Evolutionary conservation across 2,113 vertebrate genomes (phyloP), one percentile per base, ranked within the genome.

Genomic region (Pardalotus punctatus): DNA sequence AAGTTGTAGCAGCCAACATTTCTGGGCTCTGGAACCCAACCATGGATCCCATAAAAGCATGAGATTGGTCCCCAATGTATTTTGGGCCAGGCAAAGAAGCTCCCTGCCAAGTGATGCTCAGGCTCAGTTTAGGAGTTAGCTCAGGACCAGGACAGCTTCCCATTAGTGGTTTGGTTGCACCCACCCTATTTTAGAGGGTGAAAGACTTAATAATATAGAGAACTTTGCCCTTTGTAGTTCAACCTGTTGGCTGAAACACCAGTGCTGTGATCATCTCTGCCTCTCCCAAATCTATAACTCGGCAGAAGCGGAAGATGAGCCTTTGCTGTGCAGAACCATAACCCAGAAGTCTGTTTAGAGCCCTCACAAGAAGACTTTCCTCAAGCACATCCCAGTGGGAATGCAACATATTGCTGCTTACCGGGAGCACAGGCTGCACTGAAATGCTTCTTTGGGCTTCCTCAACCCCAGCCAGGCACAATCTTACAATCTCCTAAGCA

Each of bases 311-410:
- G 62, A 73, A 61, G 60, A 48, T 16, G 9, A 83, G 43, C 29
- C 28, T 40, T 35, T 0, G 0, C 2, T 33, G 24, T 60, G 24
- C 24, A 87, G 38, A 87, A 15, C 17, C 13, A 7, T 22, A 81
- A 15, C 33, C 38, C 47, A 62, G 33, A 60, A 15, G 4, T 29
- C 57, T 43, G 38, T 14, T 43, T 69, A 35, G 42, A 89, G 3
- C 38, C 84, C 60, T 58, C 47, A 51, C 64, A 18, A 85, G 50
- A 50, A 14, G 5, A 84, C 7, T 1, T 51, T 79, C 15, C 61
- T 22, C 10, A 24, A 47, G 24, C 23, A 60, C 28, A 50, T 51
- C 25, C 48, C n/a, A 45, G 18, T 4, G 28, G 47, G 60, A 73
- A 77, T 3, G 4, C 21, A 42, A 69, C 9, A 19, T 19, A 64